phyloP scores from a whole-genome alignment of 2,113 vertebrate species.

The Chaetops frenatus region DNA sequence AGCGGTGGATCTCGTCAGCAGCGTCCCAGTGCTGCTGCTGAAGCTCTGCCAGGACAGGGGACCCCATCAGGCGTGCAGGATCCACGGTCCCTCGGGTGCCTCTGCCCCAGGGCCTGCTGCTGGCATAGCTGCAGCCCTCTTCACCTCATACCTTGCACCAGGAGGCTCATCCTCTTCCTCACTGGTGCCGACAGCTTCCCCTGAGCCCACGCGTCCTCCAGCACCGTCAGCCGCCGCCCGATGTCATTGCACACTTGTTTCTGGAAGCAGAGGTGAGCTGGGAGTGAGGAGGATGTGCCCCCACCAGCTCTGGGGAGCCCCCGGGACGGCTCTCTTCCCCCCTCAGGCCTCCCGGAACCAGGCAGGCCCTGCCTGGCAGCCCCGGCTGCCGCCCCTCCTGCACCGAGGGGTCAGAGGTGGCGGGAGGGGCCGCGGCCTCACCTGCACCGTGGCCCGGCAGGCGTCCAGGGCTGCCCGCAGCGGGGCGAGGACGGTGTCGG shows the following conservation, averaged over 20 bases:
- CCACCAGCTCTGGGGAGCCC: not conserved
- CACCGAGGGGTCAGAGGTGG: not conserved
- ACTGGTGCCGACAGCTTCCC: slow-evolving; percentile 83
- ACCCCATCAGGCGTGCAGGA: rapidly evolving
- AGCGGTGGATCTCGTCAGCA: slow-evolving; percentile 89
- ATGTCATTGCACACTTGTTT: slow-evolving; percentile 91
- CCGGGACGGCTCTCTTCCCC: rapidly evolving
- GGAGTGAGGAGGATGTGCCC: not conserved
- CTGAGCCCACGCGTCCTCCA: slow-evolving; percentile 82
- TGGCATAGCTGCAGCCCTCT: rapidly evolving
- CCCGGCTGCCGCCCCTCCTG: not conserved
- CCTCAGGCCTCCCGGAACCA: rapidly evolving
- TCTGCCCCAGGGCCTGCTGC: rapidly evolving
- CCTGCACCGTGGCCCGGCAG: slow-evolving; percentile 74
- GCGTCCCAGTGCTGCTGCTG: slow-evolving; percentile 76
- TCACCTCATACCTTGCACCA: slow-evolving; percentile 75
- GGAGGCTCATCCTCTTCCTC: slow-evolving; percentile 80
- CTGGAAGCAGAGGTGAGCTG: slow-evolving; percentile 51
- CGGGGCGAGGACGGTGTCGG: slow-evolving; percentile 69
- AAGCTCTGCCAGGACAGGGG: slow-evolving; percentile 71
- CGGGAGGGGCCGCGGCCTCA: slow-evolving; percentile 16
- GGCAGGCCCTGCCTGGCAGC: not conserved
- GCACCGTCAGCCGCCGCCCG: slow-evolving; percentile 77
- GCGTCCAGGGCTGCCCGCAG: slow-evolving; percentile 70
- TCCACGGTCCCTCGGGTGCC: rapidly evolving